A percentile compares a stretch with the other conserved stretches of the same genome.
These are phyloP conservation scores for Bradypodion pumilum DNA, from an alignment of 2,797 vertebrate species.

Conservation along the genomic window DNA sequence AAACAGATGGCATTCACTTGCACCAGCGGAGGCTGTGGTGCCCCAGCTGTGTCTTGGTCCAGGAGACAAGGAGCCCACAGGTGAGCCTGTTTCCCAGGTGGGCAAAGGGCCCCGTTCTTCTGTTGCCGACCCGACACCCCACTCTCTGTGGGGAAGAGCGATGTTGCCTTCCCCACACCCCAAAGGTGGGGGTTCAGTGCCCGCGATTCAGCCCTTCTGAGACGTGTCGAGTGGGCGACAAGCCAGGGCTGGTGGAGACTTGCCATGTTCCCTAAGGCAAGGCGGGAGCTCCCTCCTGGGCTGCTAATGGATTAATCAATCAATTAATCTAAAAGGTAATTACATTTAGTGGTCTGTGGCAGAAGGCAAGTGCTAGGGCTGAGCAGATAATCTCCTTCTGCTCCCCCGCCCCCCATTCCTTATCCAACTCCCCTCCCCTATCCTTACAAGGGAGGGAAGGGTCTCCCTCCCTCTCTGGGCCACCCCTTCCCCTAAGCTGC, in stretches of 20 bases:
- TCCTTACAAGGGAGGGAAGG: not conserved
- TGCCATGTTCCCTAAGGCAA: too few species aligned
- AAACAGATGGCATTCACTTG: too few species aligned
- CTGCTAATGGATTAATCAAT: not conserved
- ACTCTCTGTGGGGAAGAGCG: not conserved
- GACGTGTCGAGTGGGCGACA: not conserved
- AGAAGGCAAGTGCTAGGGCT: not conserved
- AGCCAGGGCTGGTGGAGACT: too few species aligned
- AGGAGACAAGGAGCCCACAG: too few species aligned
- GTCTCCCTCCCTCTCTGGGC: not conserved
- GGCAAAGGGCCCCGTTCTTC: not conserved
- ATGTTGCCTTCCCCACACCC: too few species aligned
- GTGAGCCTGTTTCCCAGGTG: too few species aligned
- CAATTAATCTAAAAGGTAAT: not conserved
- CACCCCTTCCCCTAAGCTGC: too few species aligned
- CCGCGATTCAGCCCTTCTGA: not conserved
- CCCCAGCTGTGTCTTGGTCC: too few species aligned
- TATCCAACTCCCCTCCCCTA: not conserved
- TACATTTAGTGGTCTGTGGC: not conserved
- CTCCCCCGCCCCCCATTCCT: too few species aligned
- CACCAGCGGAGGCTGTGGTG: too few species aligned
- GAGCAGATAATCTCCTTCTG: not conserved
- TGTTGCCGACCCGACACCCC: not conserved
- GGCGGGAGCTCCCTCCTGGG: not conserved
- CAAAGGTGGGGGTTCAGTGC: accelerated